phyloP scores from a whole-genome alignment of 2,797 vertebrate species.

The Gymnoscopelus braueri region DNA sequence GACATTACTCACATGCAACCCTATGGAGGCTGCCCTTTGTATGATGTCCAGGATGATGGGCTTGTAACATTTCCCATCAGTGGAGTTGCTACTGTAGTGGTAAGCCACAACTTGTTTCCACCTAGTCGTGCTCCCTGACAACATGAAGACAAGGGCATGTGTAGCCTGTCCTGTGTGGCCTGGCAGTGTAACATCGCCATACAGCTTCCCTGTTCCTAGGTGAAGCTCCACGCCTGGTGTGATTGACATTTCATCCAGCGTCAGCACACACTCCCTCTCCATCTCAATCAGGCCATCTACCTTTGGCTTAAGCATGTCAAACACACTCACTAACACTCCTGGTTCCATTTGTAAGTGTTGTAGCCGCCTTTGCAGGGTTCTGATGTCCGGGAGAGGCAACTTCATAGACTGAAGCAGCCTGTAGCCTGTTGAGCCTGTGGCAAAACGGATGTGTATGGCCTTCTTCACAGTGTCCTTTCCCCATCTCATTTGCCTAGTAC shows the following conservation, averaged over 20 bases:
- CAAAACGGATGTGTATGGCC: not conserved
- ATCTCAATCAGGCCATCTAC: conserved; percentile 10
- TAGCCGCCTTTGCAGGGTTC: not conserved
- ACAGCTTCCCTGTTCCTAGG: conserved; percentile 19
- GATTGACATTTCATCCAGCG: conserved; percentile 27
- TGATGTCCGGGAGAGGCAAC: conserved; percentile 2
- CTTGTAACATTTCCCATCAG: conserved; percentile 4
- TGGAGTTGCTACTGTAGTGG: conserved; percentile 30
- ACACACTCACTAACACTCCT: not conserved
- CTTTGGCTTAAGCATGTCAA: conserved; percentile 23
- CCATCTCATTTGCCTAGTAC: conserved; percentile 1
- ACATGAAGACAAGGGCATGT: conserved; percentile 15
- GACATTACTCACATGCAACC: no score
- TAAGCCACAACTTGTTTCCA: conserved; percentile 35
- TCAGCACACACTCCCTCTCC: conserved; percentile 17
- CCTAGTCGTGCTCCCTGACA: conserved; percentile 19
- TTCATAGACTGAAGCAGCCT: conserved; percentile 6
- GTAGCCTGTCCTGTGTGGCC: conserved; percentile 2
- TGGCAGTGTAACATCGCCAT: conserved; percentile 11
- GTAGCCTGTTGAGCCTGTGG: conserved; percentile 9
- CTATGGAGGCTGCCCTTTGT: no score
- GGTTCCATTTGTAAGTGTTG: no score
- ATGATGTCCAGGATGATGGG: conserved; percentile 2
- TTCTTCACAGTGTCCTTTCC: conserved; percentile 12
- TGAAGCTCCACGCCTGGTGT: conserved; percentile 14